These are phyloP conservation scores for Phymanthus crucifer DNA, from an alignment of 92 coral and sea anemone species.

Conservation along the genomic window DNA sequence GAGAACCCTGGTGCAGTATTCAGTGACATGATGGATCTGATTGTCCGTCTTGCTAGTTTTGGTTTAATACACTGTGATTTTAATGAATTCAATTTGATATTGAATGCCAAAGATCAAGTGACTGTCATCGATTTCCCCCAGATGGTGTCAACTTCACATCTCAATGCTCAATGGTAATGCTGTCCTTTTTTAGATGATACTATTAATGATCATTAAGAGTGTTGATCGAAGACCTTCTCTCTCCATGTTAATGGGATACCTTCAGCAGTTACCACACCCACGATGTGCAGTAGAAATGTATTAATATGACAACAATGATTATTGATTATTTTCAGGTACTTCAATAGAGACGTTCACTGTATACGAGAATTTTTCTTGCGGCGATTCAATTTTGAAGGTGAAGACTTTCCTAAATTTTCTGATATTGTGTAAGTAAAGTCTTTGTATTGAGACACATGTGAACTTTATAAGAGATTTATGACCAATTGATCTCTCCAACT, in stretches of 20 bases:
- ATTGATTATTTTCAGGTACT: constrained; percentile 66
- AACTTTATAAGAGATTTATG: background rate
- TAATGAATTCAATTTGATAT: constrained; percentile 89
- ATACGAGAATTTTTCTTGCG: constrained; percentile 87
- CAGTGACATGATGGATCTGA: constrained; percentile 92
- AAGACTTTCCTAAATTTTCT: constrained; percentile 82
- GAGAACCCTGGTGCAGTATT: constrained; percentile 75
- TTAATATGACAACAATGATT: background rate
- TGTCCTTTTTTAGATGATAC: no score
- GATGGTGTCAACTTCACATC: constrained; percentile 97
- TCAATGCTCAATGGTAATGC: constrained; percentile 89
- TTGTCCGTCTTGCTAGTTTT: constrained; percentile 82
- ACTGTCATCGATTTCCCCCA: constrained; percentile 98
- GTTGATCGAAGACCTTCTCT: no score
- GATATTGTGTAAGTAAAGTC: constrained; percentile 76
- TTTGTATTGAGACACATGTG: background rate
- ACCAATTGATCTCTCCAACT: no score
- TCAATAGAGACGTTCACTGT: constrained; percentile 96
- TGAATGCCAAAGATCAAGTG: constrained; percentile 79
- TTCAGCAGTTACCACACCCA: no score
- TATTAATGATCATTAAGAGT: no score
- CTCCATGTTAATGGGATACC: no score
- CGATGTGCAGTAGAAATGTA: no score
- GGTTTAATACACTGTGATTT: constrained; percentile 98
- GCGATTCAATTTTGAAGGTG: constrained; percentile 84